Evolutionary conservation across 1,140 invertebrate species (phyloP).

Genomic region (Acarapis woodi): DNA sequence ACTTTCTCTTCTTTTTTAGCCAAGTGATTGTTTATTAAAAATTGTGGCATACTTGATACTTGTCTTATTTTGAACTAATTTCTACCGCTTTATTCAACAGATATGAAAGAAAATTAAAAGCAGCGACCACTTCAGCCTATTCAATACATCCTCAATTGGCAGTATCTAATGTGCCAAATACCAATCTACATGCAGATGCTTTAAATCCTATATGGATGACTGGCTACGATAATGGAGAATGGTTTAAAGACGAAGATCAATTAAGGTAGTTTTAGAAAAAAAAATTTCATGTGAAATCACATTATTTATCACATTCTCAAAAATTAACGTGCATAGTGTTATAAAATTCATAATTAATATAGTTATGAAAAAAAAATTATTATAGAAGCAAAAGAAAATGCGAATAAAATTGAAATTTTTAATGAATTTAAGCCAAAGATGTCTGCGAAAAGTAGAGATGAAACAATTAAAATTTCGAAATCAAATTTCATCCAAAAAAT

Average conservation of each 20-base stretch:
- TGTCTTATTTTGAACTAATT: background rate
- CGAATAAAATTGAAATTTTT: background rate
- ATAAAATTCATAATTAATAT: background rate
- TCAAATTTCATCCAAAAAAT: background rate
- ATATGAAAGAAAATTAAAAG: conserved; percentile 59
- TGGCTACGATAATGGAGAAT: conserved; percentile 59
- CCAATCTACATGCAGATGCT: conserved; percentile 75
- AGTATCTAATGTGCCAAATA: conserved; percentile 59
- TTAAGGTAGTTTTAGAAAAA: conserved; percentile 12
- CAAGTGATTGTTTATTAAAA: too few relatives aligned
- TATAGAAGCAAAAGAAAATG: background rate
- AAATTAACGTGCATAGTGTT: background rate
- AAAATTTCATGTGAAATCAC: background rate
- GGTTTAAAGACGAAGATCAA: conserved; percentile 53
- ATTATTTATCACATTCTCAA: conserved; percentile 5
- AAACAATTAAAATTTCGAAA: background rate
- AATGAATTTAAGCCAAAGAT: background rate
- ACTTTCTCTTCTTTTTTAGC: conserved; percentile 11
- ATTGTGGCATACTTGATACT: conserved; percentile 7
- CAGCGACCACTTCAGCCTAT: conserved; percentile 67
- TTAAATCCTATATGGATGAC: conserved; percentile 85
- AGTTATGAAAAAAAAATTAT: conserved; percentile 1
- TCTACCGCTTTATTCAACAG: conserved; percentile 9
- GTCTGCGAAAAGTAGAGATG: background rate
- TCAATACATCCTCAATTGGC: conserved; percentile 30